Percentiles rank a stretch among this genome's conserved stretches.
phyloP scores from a whole-genome alignment of 2,888 invertebrate species.

The Calliopum simillimum region DNA sequence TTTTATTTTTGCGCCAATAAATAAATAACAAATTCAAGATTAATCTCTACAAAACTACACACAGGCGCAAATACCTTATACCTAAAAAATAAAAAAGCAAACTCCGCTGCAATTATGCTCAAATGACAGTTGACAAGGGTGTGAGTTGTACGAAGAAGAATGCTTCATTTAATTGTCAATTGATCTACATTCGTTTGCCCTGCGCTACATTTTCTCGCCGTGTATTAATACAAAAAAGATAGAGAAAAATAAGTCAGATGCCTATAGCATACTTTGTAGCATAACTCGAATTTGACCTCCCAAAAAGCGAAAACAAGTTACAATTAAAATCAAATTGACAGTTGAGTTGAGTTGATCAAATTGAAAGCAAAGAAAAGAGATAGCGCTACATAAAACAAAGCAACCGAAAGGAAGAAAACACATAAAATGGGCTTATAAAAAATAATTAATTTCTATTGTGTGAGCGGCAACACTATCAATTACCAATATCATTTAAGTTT shows the following conservation, averaged over 20 bases:
- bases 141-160: slow-evolving; percentile 33
- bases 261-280: too few species aligned
- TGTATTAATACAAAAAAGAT: not conserved
- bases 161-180: slow-evolving; percentile 62
- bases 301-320: slow-evolving; percentile 11
- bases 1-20: too few species aligned
- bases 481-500: slow-evolving; percentile 24
- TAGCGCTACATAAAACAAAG: not conserved
- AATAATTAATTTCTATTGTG: slow-evolving; percentile 26
- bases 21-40: too few species aligned
- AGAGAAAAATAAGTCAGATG: too few species aligned
- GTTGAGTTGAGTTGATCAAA: not conserved
- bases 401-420: not conserved
- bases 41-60: too few species aligned
- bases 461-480: slow-evolving; percentile 19
- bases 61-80: too few species aligned
- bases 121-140: slow-evolving; percentile 34
- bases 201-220: not conserved
- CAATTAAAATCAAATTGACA: slow-evolving; percentile 17
- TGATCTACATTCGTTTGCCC: slow-evolving; percentile 52
- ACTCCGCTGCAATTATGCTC: not conserved
- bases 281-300: not conserved
- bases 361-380: not conserved
- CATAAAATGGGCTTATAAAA: not conserved
- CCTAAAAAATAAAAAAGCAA: too few species aligned